Evolutionary conservation across 2,113 vertebrate species (phyloP), one percentile per base, ranked within the genome.

Genomic region (Promerops cafer): DNA sequence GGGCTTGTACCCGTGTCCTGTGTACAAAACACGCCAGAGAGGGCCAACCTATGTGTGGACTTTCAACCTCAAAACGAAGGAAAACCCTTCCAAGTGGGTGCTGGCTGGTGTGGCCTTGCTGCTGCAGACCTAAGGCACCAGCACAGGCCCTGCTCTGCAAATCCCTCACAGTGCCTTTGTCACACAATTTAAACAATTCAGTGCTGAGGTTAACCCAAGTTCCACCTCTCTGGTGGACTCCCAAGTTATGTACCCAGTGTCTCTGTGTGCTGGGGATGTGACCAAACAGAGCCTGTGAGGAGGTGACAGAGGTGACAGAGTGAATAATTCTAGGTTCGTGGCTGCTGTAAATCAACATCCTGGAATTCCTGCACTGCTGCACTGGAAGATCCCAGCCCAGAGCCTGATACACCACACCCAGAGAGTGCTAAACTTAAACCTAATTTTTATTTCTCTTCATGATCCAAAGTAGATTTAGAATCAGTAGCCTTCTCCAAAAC

Each of bases 31-130:
- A 17, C 97, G 98, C 37, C 98, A 99, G 92, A 98, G 99, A 39
- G 99, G 99, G 2, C 98, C 98, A 7, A 99, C 99, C 3, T 99
- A 99, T 0, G 98, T 99, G 20, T 99, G 99, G 99, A 99, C 99
- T 35, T 99, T 99, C 56, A 98, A 98, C 96, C 98, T 99, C 24
- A 99, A 99, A 97, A 99, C 98, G 20, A 99, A 98, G 97, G 99
- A 99, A 33, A 98, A 91, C 5, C 98, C 99, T 2, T 98, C 99
- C 70, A 99, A 99, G 95, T 99, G 99, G 99, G 98, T 99, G 33
- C 96, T 99, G 0, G 99, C 99, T 49, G 99, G 99, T 1, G 99
- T 99, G 26, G 99, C 99, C 3, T 85, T 99, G 82, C 98, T 99
- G 26, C 97, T 99, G 15, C 99, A 99, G 97, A 78, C 93, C 78